Conservation (phyloP, 1,140 invertebrate species). For the Eueides isabella region DNA sequence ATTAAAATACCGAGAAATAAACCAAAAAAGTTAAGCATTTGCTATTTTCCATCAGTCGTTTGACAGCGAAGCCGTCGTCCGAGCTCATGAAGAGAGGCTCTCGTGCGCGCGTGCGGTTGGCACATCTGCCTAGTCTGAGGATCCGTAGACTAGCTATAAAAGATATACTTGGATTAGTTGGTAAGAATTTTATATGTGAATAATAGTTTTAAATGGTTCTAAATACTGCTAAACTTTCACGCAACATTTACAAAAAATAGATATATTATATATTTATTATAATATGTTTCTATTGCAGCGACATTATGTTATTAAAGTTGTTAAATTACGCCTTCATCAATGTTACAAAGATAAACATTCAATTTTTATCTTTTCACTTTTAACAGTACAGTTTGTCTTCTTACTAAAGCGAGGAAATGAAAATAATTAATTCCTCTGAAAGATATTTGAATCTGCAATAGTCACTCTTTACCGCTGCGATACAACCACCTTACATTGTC, state of each 20-base stretch:
- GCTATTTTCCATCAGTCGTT: constrained; percentile 39
- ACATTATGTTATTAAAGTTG: too few species aligned
- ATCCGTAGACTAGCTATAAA: constrained; percentile 81
- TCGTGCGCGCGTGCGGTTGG: constrained; percentile 46
- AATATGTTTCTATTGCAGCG: too few species aligned
- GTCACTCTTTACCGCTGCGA: neutral
- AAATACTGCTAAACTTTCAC: too few species aligned
- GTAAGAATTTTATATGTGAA: constrained; percentile 53
- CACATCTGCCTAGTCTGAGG: constrained; percentile 69
- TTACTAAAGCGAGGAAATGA: too few species aligned
- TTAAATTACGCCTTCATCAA: too few species aligned
- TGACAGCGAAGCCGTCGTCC: constrained; percentile 38
- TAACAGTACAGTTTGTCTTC: too few species aligned
- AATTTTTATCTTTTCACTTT: too few species aligned
- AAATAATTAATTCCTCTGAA: neutral
- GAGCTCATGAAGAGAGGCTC: constrained; percentile 45
- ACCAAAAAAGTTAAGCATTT: neutral
- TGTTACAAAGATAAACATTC: too few species aligned
- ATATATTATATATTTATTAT: too few species aligned
- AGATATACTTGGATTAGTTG: constrained; percentile 80
- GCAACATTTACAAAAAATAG: too few species aligned
- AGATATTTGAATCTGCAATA: neutral
- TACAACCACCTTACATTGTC: too few species aligned
- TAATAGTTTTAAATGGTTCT: neutral
- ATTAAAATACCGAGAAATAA: too few species aligned